Evolutionary conservation across 37 sponge, comb jelly and placozoan species (phyloP), one percentile per base, ranked within the genome.

Genomic region (Aplysina aerophoba): DNA sequence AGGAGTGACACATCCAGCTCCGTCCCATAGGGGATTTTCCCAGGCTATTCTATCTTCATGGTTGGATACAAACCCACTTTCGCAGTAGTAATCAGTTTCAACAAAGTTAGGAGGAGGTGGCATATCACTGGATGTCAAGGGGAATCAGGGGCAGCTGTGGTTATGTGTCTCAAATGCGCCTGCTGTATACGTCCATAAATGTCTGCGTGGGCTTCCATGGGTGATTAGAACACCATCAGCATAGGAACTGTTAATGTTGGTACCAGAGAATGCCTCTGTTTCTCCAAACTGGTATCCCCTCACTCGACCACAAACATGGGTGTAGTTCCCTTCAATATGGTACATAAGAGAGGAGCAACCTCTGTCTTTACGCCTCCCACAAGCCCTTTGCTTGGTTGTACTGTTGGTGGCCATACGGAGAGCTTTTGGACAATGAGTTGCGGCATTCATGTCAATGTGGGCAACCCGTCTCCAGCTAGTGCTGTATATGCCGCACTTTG

Each of bases 1-100:
- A n/a, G 79, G 24, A 40, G 55, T 24, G 27, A 25, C 15, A 53
- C 79, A 77, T 25, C 79, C 79, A 33, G 34, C 53, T 20, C 79
- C 79, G 13, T 77, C 79, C 79, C 79, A 77, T 55, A 77, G n/a
- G 53, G 53, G 79, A n/a, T 77, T 27, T 25, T 77, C 25, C 71
- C 71, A 69, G 71, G 27, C 34, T 25, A 53, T 39, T 54, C 53
- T 54, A 38, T 36, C n/a, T 38, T 37, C 79, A 25, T 37, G 15
- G 19, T 16, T n/a, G 25, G 19, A n/a, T 8, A n/a, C 79, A n/a
- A 54, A 41, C 25, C 79, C 79, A 40, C 41, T 14, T 27, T 77
- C 79, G n/a, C 79, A 77, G 53, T 77, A 77, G 37, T 40, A 77
- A 55, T 77, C 37, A 37, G 13, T 53, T 24, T 27, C 55, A 77